Base-by-base conservation (phyloP, 1,140 invertebrate species). In the Oreohelix idahoensis region DNA sequence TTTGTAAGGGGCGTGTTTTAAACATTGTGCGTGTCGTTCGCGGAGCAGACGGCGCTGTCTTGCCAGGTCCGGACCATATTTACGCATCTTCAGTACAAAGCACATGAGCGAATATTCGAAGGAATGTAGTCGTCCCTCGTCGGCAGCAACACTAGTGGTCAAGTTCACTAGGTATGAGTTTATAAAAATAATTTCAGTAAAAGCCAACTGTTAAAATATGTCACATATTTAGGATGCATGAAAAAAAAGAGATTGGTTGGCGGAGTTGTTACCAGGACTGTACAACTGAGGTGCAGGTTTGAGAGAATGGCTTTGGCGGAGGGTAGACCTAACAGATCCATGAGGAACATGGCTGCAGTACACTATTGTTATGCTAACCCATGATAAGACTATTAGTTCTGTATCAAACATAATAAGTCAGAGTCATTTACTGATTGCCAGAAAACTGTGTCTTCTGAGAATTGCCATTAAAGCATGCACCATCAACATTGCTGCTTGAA, bases 1-100 rank as follows among this genome's bases (percentile, higher is more conserved):
- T n/a, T n/a, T 2, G 23, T 29, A 74, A 74, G 71, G 71, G 71
- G 71, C 71, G 71, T 74, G 71, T 1, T 74, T 42, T 71, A 39
- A n/a, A n/a, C 2, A 2, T 36, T 32, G 10, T 49, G 71, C 23
- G n/a, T 49, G 36, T 26, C 42, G 38, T 49, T 17, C 63, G 2
- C 23, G 51, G 8, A 23, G 63, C 5, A 15, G 53, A 58, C 53
- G 53, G 26, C 53, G 15, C 42, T 20, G 53, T 49, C 53, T n/a
- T 58, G 26, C 53, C 53, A 58, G 53, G 26, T 49, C 17, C 20
- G 53, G 53, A n/a, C 53, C 42, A 45, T 15, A 45, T 45, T 45
- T 45, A 45, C 42, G 15, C 5, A 45, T 45, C 42, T 5, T 15
- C 5, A 45, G 5, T 45, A 58, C 8, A 58, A 23, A 23, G 2